Evolutionary conservation across 2,888 invertebrate species (phyloP).

Genomic region (Hoplodrina ambigua): DNA sequence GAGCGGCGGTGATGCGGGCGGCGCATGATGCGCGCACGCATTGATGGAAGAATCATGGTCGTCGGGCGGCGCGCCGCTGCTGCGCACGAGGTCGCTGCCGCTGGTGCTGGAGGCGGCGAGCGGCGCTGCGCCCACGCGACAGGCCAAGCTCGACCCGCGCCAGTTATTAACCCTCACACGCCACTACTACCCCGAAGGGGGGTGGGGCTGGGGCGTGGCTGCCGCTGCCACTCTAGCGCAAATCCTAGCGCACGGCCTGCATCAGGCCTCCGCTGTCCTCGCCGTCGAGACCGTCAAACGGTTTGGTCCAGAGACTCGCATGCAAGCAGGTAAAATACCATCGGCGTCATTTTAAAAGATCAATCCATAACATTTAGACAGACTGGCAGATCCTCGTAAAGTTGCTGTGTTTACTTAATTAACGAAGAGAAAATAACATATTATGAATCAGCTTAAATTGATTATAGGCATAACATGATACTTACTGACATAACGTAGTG

Average conservation of each 20-base stretch:
- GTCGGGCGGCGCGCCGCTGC: slow-evolving; percentile 91
- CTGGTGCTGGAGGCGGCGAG: slow-evolving; percentile 91
- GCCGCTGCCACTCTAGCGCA: slow-evolving; percentile 93
- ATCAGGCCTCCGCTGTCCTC: slow-evolving; percentile 92
- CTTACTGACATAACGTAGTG: too few relatives aligned
- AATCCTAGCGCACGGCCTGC: slow-evolving; percentile 93
- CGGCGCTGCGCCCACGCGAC: slow-evolving; percentile 85
- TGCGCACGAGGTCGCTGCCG: slow-evolving; percentile 92
- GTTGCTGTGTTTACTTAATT: not conserved
- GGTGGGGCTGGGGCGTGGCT: slow-evolving; percentile 96
- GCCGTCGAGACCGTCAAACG: slow-evolving; percentile 90
- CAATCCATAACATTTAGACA: not conserved
- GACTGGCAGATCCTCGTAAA: too few relatives aligned
- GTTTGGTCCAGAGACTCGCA: slow-evolving; percentile 91
- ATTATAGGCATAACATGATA: not conserved
- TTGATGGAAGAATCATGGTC: slow-evolving; percentile 91
- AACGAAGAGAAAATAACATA: not conserved
- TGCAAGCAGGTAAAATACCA: slow-evolving; percentile 91
- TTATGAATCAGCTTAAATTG: not conserved
- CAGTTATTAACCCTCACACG: slow-evolving; percentile 93
- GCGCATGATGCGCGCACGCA: slow-evolving; percentile 86
- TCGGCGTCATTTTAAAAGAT: not conserved
- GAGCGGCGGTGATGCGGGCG: slow-evolving; percentile 83
- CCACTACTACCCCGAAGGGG: slow-evolving; percentile 96
- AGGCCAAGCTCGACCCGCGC: slow-evolving; percentile 88